These are phyloP conservation scores for Hystrix brachyura DNA, from an alignment of 2,113 vertebrate genomes.

Conservation along the genomic window DNA sequence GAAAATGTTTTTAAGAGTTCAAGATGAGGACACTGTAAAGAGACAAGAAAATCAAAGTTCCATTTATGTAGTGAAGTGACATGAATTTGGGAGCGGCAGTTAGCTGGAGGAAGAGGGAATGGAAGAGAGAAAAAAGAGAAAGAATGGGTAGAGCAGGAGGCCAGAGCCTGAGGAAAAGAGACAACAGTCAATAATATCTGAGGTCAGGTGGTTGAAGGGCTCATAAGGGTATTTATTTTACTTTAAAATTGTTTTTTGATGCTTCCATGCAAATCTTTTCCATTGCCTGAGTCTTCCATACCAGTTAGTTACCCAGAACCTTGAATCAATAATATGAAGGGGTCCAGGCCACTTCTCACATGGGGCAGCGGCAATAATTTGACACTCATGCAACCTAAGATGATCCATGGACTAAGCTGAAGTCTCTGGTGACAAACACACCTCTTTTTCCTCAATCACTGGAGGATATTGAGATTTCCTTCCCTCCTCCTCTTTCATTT, in stretches of 20 bases:
- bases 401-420: background rate
- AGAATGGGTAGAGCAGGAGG: background rate
- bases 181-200: background rate
- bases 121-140: background rate
- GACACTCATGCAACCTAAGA: background rate
- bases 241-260: slow-evolving; percentile 32
- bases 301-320: background rate
- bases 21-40: background rate
- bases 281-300: background rate
- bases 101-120: background rate
- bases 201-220: background rate
- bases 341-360: fast-evolving
- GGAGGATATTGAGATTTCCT: background rate
- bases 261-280: background rate
- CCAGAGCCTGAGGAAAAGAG: background rate
- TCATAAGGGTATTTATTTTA: slow-evolving; percentile 22
- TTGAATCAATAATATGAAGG: background rate
- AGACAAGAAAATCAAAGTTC: slow-evolving; percentile 2
- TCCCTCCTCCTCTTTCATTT: background rate
- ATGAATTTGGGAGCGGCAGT: background rate
- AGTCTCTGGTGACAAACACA: background rate
- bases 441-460: background rate
- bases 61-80: background rate
- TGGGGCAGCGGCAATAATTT: background rate
- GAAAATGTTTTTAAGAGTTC: slow-evolving; percentile 50